These are phyloP conservation scores for Drosophila parthenogenetica DNA, from an alignment of 2,888 invertebrate genomes.

Conservation along the genomic window DNA sequence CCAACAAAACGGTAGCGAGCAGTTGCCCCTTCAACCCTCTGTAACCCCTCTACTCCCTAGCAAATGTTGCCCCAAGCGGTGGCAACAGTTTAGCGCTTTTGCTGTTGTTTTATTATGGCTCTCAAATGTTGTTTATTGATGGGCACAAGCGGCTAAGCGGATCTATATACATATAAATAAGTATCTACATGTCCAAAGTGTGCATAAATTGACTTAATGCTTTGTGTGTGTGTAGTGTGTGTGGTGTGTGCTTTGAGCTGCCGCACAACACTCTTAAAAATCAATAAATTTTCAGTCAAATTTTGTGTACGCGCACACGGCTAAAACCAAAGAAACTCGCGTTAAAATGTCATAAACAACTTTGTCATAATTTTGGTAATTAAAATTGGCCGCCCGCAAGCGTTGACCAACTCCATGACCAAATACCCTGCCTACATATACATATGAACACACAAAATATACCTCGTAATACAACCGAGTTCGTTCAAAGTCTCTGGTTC, in stretches of 20 bases:
- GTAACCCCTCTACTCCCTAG: background rate
- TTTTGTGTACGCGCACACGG: constrained; percentile 49
- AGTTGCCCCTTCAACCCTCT: constrained; percentile 11
- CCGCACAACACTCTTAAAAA: constrained; percentile 74
- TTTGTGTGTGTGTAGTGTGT: constrained; percentile 11
- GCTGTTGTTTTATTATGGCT: constrained; percentile 60
- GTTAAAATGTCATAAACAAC: constrained; percentile 80
- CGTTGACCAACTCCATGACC: constrained; percentile 24
- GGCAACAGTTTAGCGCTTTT: constrained; percentile 72
- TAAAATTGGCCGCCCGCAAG: constrained; percentile 75
- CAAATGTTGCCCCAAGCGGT: constrained; percentile 46
- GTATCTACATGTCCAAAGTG: constrained; percentile 37
- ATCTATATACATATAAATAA: constrained; percentile 58
- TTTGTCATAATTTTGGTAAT: constrained; percentile 82
- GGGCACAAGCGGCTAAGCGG: constrained; percentile 74
- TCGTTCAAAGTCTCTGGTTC: constrained; percentile 43
- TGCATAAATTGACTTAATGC: constrained; percentile 41
- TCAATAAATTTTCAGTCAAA: constrained; percentile 75
- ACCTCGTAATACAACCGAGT: constrained; percentile 24
- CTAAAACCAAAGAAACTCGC: constrained; percentile 51
- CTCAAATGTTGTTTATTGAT: constrained; percentile 71
- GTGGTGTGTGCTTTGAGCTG: constrained; percentile 46
- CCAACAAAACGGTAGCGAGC: constrained; percentile 59
- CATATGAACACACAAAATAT: constrained; percentile 4
- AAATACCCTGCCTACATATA: constrained; percentile 4